Evolutionary conservation across 35 echinoderm and acorn worm genomes (phyloP).

Genomic region (Stichopus chloronotus): DNA sequence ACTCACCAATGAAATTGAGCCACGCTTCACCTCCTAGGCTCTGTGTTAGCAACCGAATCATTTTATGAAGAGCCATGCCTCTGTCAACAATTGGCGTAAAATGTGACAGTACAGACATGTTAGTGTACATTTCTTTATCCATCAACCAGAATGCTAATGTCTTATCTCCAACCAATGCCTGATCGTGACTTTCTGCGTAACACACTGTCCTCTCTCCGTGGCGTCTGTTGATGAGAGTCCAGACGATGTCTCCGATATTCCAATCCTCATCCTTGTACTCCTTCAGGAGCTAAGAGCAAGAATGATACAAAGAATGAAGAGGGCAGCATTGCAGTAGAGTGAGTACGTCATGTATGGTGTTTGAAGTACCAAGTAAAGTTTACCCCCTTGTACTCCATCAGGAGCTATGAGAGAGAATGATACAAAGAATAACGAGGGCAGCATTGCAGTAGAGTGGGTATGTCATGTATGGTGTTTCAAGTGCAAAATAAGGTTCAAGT

Average conservation of each 20-base stretch:
- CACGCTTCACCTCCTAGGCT: constrained; percentile 93
- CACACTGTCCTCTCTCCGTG: constrained; percentile 89
- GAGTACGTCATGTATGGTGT: no score
- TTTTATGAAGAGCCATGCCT: constrained; percentile 90
- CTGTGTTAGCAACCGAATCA: constrained; percentile 87
- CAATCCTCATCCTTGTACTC: constrained; percentile 95
- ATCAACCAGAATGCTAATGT: constrained; percentile 96
- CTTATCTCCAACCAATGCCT: constrained; percentile 95
- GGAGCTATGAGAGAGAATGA: constrained; percentile 42
- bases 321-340: no score
- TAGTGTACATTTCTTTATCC: constrained; percentile 99
- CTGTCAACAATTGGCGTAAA: constrained; percentile 76
- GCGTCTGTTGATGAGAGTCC: constrained; percentile 86
- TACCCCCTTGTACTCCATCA: constrained; percentile 88
- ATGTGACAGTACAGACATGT: constrained; percentile 87
- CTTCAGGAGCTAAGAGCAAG: constrained; percentile 69
- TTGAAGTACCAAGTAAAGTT: constrained; percentile 22
- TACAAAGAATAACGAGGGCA: not conserved
- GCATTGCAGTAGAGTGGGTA: no score
- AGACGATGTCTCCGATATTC: constrained; percentile 89
- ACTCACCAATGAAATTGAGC: constrained; percentile 97
- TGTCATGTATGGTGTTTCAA: no score
- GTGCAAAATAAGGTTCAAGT: constrained; percentile 57
- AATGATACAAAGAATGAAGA: not conserved
- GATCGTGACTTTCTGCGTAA: constrained; percentile 97